Base-by-base conservation (phyloP, 2,888 invertebrate species). In the Cheilosia grossa region DNA sequence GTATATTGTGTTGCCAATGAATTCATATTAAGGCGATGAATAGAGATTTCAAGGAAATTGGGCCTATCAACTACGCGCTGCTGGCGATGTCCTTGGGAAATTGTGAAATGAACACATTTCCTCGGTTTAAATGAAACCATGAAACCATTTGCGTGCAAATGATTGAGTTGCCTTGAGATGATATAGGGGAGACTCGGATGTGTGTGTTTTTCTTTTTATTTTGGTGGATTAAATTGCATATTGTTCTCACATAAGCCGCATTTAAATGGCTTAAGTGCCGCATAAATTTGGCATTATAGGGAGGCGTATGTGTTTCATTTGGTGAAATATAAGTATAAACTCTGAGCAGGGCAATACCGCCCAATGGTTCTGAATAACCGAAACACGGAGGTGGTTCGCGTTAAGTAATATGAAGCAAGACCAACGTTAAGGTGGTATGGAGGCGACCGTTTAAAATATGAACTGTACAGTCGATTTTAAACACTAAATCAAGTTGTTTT, bases 121-220 rank as follows among this genome's bases (percentile, higher is more conserved):
- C 58, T 13, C 63, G 17, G 33, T 80, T 75, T 49, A 64, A 70
- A 80, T 53, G 63, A 59, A 75, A 53, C 80, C 69, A 80, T 53
- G 63, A 59, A 75, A 53, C 80, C 69, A 83, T 80, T 74, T 80
- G 74, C 53, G 64, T 64, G 74, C 67, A 53, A 83, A 83, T 74
- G 83, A 83, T 83, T 83, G 79, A 83, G 83, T 80, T 69, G 24
- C n/a, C 49, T 61, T 21, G 42, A 40, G 4, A 61, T 9, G 17
- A 33, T 21, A 37, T 37, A 51, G 49, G 27, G 49, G 33, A 21
- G 33, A 17, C n/a, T 53, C n/a, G 17, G 19, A 5, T n/a, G 3
- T 21, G 19, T 27, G n/a, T 40, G 2, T 30, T 2, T 30, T 9
- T 47, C 24, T 24, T 58, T 10, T 3, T 24, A 33, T 58, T 49